A percentile compares a stretch with the other conserved stretches of the same genome.
These are phyloP conservation scores for Lethenteron reissneri DNA, from an alignment of 2,113 vertebrate species.

Conservation along the genomic window DNA sequence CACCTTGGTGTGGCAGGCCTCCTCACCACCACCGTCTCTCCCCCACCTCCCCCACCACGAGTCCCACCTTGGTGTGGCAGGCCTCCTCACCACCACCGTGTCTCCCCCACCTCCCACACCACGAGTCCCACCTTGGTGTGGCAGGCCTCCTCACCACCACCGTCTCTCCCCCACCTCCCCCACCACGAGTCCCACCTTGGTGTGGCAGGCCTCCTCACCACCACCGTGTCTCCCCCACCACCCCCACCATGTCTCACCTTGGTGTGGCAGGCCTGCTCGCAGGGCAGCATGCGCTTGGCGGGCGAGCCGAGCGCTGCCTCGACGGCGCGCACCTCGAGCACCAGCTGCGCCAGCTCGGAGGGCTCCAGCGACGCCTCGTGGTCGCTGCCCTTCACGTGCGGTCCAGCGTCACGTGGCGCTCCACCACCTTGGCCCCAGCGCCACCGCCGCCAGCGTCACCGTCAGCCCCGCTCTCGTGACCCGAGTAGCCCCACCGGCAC, in stretches of 20 bases:
- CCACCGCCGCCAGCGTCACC: slow-evolving; percentile 65
- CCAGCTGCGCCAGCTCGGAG: slow-evolving; percentile 45
- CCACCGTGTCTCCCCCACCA: no score
- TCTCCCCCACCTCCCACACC: no score
- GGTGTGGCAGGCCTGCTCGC: slow-evolving; percentile 62
- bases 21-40: slow-evolving; percentile 20
- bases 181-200: slow-evolving; percentile 35
- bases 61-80: slow-evolving; percentile 61
- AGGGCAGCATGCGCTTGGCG: slow-evolving; percentile 47
- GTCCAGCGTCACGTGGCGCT: slow-evolving; percentile 73
- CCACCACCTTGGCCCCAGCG: slow-evolving; percentile 70
- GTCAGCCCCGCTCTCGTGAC: slow-evolving; percentile 65
- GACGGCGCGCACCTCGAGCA: slow-evolving; percentile 50
- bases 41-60: no score
- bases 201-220: slow-evolving; percentile 50
- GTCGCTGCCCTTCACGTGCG: slow-evolving; percentile 80
- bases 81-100: slow-evolving; percentile 27
- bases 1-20: slow-evolving; percentile 74
- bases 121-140: slow-evolving; percentile 46
- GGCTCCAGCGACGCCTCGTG: slow-evolving; percentile 59
- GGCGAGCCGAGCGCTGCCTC: slow-evolving; percentile 52
- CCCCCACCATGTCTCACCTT: slow-evolving; percentile 56
- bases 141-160: slow-evolving; percentile 39
- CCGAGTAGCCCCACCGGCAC: slow-evolving; percentile 91
- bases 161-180: no score